These are phyloP conservation scores for Muraenolepis orangiensis DNA, from an alignment of 2,797 vertebrate species.

Conservation along the genomic window DNA sequence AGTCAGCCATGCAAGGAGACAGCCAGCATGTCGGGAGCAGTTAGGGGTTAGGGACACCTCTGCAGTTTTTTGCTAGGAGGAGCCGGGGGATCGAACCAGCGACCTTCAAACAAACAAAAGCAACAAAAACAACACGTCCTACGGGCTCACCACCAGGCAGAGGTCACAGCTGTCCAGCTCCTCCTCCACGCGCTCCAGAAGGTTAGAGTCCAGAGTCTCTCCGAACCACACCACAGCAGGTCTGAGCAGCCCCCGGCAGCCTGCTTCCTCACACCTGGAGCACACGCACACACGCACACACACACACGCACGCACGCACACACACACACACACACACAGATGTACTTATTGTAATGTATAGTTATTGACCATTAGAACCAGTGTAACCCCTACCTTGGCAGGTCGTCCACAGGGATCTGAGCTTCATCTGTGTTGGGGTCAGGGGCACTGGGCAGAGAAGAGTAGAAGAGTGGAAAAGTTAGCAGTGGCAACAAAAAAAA, in stretches of 20 bases:
- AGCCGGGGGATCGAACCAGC: too few species aligned
- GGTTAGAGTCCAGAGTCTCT: slow-evolving; percentile 83
- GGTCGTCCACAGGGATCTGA: slow-evolving; percentile 77
- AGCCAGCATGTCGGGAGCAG: too few species aligned
- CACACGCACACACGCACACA: slow-evolving; percentile 27
- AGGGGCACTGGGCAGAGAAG: slow-evolving; percentile 80
- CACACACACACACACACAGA: slow-evolving; percentile 8
- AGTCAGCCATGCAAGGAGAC: too few species aligned
- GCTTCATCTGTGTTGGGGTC: slow-evolving; percentile 80
- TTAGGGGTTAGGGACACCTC: too few species aligned
- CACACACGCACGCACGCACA: slow-evolving; percentile 7
- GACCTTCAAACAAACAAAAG: too few species aligned
- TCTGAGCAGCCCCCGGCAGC: slow-evolving; percentile 84
- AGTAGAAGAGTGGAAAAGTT: background rate
- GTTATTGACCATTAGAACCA: background rate
- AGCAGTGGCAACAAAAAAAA: background rate
- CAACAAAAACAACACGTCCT: too few species aligned
- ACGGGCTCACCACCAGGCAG: slow-evolving; percentile 84
- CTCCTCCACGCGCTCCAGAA: slow-evolving; percentile 79
- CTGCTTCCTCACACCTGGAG: slow-evolving; percentile 80
- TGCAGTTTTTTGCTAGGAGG: too few species aligned
- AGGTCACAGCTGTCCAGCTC: slow-evolving; percentile 89
- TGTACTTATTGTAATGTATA: background rate
- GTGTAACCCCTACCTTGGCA: slow-evolving; percentile 82
- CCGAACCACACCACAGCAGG: slow-evolving; percentile 97